phyloP scores from a whole-genome alignment of 2,797 vertebrate species.

The Megaceryle alcyon region DNA sequence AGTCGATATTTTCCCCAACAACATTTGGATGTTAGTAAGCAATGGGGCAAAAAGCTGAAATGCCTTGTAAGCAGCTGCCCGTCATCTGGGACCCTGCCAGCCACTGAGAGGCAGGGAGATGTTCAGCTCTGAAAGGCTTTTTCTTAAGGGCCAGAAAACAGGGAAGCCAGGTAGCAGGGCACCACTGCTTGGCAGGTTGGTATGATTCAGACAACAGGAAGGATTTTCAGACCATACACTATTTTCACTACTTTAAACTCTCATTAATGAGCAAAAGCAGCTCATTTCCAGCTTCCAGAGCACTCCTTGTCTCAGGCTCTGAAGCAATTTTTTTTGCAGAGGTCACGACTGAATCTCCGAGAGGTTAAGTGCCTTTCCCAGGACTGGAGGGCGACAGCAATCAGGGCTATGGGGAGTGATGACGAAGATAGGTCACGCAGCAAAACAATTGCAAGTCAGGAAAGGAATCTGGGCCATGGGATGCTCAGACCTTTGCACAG shows the following conservation, averaged over 20 bases:
- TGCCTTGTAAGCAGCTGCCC: not conserved
- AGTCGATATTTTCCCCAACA: not conserved
- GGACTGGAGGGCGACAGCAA: not conserved
- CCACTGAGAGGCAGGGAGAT: fast-evolving
- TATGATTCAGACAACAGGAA: not conserved
- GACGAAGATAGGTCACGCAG: conserved; percentile 35
- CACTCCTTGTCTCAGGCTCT: not conserved
- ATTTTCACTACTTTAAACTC: not conserved
- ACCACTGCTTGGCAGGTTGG: not conserved
- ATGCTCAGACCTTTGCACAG: not conserved
- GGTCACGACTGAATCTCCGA: conserved; percentile 9
- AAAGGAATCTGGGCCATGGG: conserved; percentile 60
- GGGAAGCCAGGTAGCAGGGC: not conserved
- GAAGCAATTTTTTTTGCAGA: conserved; percentile 16
- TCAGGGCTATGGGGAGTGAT: not conserved
- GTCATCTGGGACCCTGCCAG: not conserved
- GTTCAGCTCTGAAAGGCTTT: fast-evolving
- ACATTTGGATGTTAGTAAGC: not conserved
- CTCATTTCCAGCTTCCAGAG: not conserved
- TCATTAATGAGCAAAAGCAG: not conserved
- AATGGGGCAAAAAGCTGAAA: not conserved
- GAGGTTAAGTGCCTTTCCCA: conserved; percentile 60
- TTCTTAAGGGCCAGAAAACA: not conserved
- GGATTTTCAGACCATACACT: fast-evolving
- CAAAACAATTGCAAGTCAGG: conserved; percentile 48